A percentile compares a stretch with the other conserved stretches of the same genome.
These are phyloP conservation scores for Axis porcinus DNA, from an alignment of 2,113 vertebrate species.

Conservation along the genomic window DNA sequence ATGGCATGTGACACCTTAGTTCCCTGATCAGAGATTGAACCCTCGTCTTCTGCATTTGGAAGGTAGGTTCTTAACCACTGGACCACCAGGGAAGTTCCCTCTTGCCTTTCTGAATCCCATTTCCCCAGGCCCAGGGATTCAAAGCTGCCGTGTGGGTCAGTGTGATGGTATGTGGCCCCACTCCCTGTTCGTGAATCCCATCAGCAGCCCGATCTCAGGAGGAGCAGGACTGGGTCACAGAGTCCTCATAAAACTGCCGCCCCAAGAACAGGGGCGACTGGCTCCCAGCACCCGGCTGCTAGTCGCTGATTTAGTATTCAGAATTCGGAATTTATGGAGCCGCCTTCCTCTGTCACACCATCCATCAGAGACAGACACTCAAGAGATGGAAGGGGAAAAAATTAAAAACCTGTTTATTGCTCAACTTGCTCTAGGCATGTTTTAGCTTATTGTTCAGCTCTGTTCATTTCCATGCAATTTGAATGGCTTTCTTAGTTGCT, in stretches of 20 bases:
- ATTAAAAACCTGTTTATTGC: slow-evolving; percentile 90
- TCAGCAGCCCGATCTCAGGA: not conserved
- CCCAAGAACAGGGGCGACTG: not conserved
- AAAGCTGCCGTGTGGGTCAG: not conserved
- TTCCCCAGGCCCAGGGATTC: not conserved
- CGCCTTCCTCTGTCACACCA: slow-evolving; percentile 82
- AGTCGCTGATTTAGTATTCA: slow-evolving; percentile 83
- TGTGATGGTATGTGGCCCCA: not conserved
- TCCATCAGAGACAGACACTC: slow-evolving; percentile 85
- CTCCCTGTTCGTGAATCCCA: rapidly evolving
- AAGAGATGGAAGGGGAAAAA: slow-evolving; percentile 80
- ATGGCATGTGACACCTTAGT: not conserved
- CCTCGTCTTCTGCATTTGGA: not conserved
- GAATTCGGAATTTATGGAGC: slow-evolving; percentile 84
- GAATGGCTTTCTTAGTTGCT: slow-evolving; percentile 80
- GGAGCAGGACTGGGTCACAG: not conserved
- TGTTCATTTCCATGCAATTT: slow-evolving; percentile 82
- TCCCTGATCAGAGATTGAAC: not conserved
- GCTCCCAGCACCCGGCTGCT: slow-evolving; percentile 57
- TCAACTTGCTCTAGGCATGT: slow-evolving; percentile 86
- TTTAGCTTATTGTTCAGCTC: slow-evolving; percentile 88
- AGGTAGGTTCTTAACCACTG: not conserved
- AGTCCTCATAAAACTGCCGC: not conserved
- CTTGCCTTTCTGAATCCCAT: not conserved
- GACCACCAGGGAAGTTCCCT: not conserved